Evolutionary conservation across 2,113 vertebrate species (phyloP).

Genomic region (Seriola quinqueradiata): DNA sequence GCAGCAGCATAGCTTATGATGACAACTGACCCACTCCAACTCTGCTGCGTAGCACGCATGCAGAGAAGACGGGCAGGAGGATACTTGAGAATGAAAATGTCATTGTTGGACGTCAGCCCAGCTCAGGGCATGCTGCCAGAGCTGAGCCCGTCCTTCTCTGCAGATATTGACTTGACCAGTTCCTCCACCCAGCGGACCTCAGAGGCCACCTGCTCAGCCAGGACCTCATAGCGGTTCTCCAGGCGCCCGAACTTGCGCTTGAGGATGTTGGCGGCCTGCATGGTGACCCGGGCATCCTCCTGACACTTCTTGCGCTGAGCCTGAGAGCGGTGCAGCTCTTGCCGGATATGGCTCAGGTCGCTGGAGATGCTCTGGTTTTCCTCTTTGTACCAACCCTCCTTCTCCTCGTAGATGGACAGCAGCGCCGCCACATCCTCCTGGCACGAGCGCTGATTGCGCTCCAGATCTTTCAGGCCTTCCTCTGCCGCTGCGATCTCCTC

Average conservation of each 20-base stretch:
- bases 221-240: slow-evolving; percentile 92
- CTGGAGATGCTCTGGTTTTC: slow-evolving; percentile 92
- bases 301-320: slow-evolving; percentile 90
- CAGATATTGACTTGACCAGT: slow-evolving; percentile 89
- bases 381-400: slow-evolving; percentile 96
- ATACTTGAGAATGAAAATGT: slow-evolving; percentile 40
- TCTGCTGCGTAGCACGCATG: background rate
- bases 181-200: slow-evolving; percentile 97
- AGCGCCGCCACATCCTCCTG: slow-evolving; percentile 93
- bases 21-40: slow-evolving; percentile 44
- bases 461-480: slow-evolving; percentile 91
- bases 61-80: slow-evolving; percentile 34
- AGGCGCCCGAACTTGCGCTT: slow-evolving; percentile 92
- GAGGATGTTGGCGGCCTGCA: slow-evolving; percentile 89
- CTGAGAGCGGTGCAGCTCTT: slow-evolving; percentile 91
- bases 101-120: background rate
- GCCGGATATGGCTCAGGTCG: slow-evolving; percentile 90
- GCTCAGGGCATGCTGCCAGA: slow-evolving; percentile 85
- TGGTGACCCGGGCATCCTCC: slow-evolving; percentile 88
- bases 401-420: slow-evolving; percentile 94
- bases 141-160: slow-evolving; percentile 83
- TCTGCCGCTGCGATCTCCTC: slow-evolving; percentile 93
- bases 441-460: slow-evolving; percentile 91
- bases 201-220: slow-evolving; percentile 92
- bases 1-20: slow-evolving; percentile 63